Base-by-base conservation (phyloP, 2,888 invertebrate genomes). In the Reticulitermes lucifugus region DNA sequence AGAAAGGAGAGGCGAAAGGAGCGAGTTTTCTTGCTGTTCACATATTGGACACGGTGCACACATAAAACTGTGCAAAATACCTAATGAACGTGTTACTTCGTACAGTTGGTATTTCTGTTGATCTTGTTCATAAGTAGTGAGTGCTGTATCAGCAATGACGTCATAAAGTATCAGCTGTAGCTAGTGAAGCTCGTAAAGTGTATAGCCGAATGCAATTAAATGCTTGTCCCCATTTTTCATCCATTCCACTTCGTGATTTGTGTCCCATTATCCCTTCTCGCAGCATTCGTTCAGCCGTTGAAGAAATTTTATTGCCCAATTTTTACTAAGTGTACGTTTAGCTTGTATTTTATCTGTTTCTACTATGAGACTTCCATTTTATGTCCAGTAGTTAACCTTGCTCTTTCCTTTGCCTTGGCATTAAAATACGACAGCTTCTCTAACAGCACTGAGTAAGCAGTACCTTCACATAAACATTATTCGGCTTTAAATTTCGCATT, bases 101-200 rank as follows among this genome's bases (percentile, higher is more conserved):
- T 55, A 18, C 55, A 18, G 14, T 55, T 55, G 18, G 55, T 55
- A 55, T 18, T 18, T 14, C 46, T 12, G 18, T 55, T 55, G 18
- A 4, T 18, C 55, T 55, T 18, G 14, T 55, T 55, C 4, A 65
- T n/a, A 65, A 25, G 25, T 25, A n/a, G 65, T 14, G 18, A 9
- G 65, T n/a, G 25, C 12, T 25, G 25, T 65, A n/a, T 65, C 6
- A 65, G 25, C 60, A 65, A 7, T 25, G 65, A 10, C n/a, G 65
- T 65, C 65, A 65, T 65, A 65, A 65, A 65, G n/a, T 65, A 25
- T n/a, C 65, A 65, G n/a, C 65, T 65, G 65, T 25, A 65, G n/a
- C 0, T 3, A 65, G 65, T 65, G 25, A n/a, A 65, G 65, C 60
- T 60, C 60, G 60, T 60, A 60, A 60, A 60, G 22, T n/a, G 12